These are phyloP conservation scores for Nesogale talazaci DNA, from an alignment of 2,113 vertebrate genomes.

Conservation along the genomic window DNA sequence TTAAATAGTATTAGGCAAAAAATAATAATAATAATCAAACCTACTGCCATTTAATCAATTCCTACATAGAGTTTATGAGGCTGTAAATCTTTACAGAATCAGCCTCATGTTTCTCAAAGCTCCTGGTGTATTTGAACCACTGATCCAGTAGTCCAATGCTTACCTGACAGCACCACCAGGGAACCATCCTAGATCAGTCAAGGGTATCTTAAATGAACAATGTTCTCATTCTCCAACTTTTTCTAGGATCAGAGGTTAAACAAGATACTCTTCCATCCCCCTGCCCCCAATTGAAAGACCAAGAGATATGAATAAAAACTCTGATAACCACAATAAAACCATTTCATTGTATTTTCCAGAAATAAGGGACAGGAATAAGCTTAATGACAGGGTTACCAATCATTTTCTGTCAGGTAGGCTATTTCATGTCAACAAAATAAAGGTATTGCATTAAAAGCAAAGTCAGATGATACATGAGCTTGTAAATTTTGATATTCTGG, in stretches of 20 bases:
- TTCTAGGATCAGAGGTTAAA: background rate
- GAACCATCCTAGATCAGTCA: too few relatives aligned
- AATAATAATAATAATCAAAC: background rate
- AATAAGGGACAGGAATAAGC: background rate
- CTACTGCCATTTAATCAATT: background rate
- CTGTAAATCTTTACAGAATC: background rate
- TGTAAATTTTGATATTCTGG: background rate
- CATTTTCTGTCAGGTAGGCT: background rate
- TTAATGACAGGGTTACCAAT: background rate
- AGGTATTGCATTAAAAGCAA: background rate
- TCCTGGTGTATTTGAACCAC: background rate
- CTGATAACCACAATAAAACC: background rate
- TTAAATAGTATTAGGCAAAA: too few relatives aligned
- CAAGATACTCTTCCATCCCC: background rate
- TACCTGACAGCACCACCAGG: too few relatives aligned
- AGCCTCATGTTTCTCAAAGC: background rate
- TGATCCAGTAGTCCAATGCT: too few relatives aligned
- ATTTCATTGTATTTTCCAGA: background rate
- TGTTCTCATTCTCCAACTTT: background rate
- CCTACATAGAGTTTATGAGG: background rate
- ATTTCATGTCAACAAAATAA: slow-evolving; percentile 21
- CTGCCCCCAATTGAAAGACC: background rate
- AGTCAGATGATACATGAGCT: slow-evolving; percentile 8
- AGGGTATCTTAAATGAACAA: background rate
- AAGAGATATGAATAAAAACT: background rate